These are phyloP conservation scores for Plusia festucae DNA, from an alignment of 2,888 invertebrate genomes.

Conservation along the genomic window DNA sequence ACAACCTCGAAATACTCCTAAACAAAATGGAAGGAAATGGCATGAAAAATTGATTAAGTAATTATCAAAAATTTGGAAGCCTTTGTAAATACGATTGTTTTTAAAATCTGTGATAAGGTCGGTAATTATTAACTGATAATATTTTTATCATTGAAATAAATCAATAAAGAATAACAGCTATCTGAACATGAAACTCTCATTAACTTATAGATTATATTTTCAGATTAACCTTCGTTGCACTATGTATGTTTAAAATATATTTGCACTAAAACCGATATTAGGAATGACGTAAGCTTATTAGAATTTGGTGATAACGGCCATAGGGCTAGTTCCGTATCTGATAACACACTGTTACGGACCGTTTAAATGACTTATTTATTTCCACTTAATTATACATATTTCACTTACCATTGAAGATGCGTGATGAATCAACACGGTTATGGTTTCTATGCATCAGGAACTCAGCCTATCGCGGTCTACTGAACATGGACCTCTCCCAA, in stretches of 20 bases:
- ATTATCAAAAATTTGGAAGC: conserved; percentile 4
- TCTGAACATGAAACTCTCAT: not conserved
- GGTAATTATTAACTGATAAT: conserved; percentile 7
- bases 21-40: too few species aligned
- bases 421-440: too few species aligned
- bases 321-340: not conserved
- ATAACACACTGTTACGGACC: too few species aligned
- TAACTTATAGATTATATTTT: not conserved
- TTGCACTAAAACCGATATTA: not conserved
- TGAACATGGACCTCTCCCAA: too few species aligned
- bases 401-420: not conserved
- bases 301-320: not conserved
- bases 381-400: too few species aligned
- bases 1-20: not conserved
- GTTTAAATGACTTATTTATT: too few species aligned
- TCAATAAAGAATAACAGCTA: not conserved
- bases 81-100: not conserved
- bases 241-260: not conserved
- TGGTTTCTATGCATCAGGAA: too few species aligned
- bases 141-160: not conserved
- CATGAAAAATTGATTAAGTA: not conserved
- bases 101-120: not conserved
- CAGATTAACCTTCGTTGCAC: not conserved
- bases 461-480: too few species aligned
- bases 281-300: not conserved